Conservation (phyloP, 2,888 invertebrate genomes). For the Onthophagus sagittarius region DNA sequence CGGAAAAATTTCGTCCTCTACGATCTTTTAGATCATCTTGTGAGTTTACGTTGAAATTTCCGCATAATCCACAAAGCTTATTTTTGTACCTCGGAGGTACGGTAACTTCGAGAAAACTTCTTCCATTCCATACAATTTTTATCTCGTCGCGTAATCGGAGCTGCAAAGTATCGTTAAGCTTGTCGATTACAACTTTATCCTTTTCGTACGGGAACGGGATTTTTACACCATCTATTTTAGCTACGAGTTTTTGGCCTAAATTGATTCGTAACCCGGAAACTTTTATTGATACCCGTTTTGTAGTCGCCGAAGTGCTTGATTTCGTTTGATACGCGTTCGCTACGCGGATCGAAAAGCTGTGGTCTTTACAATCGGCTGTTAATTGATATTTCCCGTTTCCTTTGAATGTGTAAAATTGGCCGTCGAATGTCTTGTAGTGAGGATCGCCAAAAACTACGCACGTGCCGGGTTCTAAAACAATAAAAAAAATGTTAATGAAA, state of each 20-base stretch:
- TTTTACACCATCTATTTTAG: constrained; percentile 79
- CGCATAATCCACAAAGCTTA: constrained; percentile 86
- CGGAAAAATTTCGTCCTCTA: constrained; percentile 63
- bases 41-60: constrained; percentile 85
- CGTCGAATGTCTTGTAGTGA: constrained; percentile 93
- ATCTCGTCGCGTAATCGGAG: constrained; percentile 71
- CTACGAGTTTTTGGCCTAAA: constrained; percentile 79
- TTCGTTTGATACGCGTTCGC: constrained; percentile 74
- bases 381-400: constrained; percentile 91
- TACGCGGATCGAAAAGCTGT: constrained; percentile 81
- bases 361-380: constrained; percentile 76
- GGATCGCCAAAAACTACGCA: constrained; percentile 95
- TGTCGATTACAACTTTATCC: constrained; percentile 59
- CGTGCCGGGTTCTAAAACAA: constrained; percentile 67
- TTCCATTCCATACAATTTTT: constrained; percentile 88
- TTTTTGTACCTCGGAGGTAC: constrained; percentile 74
- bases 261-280: constrained; percentile 73
- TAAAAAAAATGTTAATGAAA: not conserved
- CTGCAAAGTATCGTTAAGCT: constrained; percentile 62
- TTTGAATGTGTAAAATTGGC: constrained; percentile 89
- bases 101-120: constrained; percentile 81
- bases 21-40: constrained; percentile 76
- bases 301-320: constrained; percentile 81
- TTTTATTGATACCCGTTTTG: constrained; percentile 80
- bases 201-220: constrained; percentile 67